Base-by-base conservation (phyloP, 2,888 invertebrate genomes). In the Cheilosia vulpina region DNA sequence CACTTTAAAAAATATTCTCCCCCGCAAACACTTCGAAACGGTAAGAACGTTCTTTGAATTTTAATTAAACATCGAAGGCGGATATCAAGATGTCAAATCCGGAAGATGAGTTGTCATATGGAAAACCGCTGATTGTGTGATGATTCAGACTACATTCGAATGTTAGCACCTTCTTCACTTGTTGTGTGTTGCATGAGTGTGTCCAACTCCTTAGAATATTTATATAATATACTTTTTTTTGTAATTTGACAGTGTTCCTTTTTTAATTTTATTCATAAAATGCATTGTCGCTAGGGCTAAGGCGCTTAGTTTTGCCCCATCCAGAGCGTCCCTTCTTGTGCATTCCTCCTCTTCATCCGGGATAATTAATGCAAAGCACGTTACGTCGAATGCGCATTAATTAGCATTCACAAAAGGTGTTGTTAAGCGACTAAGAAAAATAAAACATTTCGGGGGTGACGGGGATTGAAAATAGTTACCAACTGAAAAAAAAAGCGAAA, bases 71-170 rank as follows among this genome's bases (percentile, higher is more conserved):
- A 77, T 68, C 63, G 62, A 76, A 77, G 72, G 85, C 85, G 85
- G 85, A 85, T 85, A 85, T 85, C 85, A 85, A 85, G 81, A 85
- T 81, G 85, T 85, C 85, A 72, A 52, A 81, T 85, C 81, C 81
- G 85, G 85, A 81, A 85, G 81, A 85, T 71, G 71, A 76, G 57
- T 81, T 85, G 85, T 84, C 83, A 71, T 75, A 79, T 73, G 75
- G 73, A 68, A 80, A 81, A 81, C 85, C 81, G 72, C 63, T 66
- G 81, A 85, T 80, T 63, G 65, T 52, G 52, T 65, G 80, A 76
- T 85, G 85, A 81, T 81, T 85, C 85, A 85, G 72, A 43, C 55
- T 68, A 76, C 81, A 85, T 85, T 81, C 62, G 72, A 45, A 13
- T 34, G 58, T 43, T 66, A 58, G 58, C 78, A 57, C 66, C 65